Percentiles rank a stretch among this genome's conserved stretches.
These are phyloP conservation scores for Syrrhaptes paradoxus DNA, from an alignment of 2,113 vertebrate species.

Conservation along the genomic window DNA sequence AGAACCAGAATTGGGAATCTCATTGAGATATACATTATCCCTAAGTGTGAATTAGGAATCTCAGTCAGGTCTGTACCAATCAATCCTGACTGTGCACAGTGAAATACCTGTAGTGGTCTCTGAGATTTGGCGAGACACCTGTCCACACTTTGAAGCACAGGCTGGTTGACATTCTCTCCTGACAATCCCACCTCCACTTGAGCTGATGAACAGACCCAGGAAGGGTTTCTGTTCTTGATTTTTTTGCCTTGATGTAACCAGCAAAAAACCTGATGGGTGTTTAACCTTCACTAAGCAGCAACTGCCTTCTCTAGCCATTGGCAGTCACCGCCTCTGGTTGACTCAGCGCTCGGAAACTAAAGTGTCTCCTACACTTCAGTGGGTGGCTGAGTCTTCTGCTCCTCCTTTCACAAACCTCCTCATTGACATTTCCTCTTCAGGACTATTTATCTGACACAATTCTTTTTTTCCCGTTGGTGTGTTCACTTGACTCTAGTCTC, in stretches of 20 bases:
- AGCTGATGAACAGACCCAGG: not conserved
- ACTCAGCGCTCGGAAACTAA: not conserved
- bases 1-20: not conserved
- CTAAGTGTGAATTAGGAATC: not conserved
- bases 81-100: not conserved
- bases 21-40: not conserved
- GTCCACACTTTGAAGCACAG: not conserved
- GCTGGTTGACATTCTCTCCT: not conserved
- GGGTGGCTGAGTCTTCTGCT: not conserved
- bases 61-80: not conserved
- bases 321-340: not conserved
- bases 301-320: not conserved
- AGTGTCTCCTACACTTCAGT: not conserved
- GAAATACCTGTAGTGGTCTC: not conserved
- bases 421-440: conserved; percentile 10
- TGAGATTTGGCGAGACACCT: not conserved
- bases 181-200: not conserved
- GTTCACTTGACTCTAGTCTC: not conserved
- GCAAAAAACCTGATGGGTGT: not conserved
- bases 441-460: not conserved
- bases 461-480: not conserved
- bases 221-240: not conserved
- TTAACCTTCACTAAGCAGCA: not conserved
- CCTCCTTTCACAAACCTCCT: not conserved
- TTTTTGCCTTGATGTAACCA: not conserved